Base-by-base conservation (phyloP, 2,888 invertebrate species). In the Clunio marinus region DNA sequence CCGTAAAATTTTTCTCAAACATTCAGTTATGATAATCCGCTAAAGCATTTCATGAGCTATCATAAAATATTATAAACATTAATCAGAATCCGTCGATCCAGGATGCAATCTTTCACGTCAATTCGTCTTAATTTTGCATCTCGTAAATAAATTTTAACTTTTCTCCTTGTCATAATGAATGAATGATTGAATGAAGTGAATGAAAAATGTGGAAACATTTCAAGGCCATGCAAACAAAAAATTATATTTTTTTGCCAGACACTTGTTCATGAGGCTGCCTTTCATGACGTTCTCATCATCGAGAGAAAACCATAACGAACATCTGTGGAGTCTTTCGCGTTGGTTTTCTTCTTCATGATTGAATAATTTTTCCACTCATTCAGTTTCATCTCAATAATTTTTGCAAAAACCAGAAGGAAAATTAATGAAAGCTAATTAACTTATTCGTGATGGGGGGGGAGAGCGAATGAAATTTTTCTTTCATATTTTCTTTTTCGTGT, bases 151-250 rank as follows among this genome's bases (percentile, higher is more conserved):
- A 51, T 51, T 17, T 51, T n/a, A n/a, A n/a, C n/a, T 10, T 10
- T 5, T 51, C 22, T 4, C 20, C n/a, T n/a, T n/a, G n/a, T n/a
- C n/a, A n/a, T n/a, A n/a, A n/a, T 51, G 51, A 51, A 51, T 51
- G 51, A 51, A 32, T 13, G 51, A 51, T n/a, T n/a, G n/a, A n/a
- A n/a, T n/a, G 51, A 22, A 51, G 41, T 1, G 15, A 41, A 41
- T 20, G 17, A 60, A 41, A 59, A 62, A 62, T 62, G 20, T 22
- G 35, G 20, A 62, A 20, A 41, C 17, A 59, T 59, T 59, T 59
- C 28, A 59, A 59, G 59, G 59, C 32, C 59, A 32, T 10, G 32
- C 27, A 5, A 2, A 15, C 25, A 25, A 8, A 46, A 57, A 25
- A 58, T 25, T 22, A 2, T 35, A 22, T 55, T 55, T 22, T 55